Conservation (phyloP, 2,113 vertebrate species). For the Synchiropus splendidus region DNA sequence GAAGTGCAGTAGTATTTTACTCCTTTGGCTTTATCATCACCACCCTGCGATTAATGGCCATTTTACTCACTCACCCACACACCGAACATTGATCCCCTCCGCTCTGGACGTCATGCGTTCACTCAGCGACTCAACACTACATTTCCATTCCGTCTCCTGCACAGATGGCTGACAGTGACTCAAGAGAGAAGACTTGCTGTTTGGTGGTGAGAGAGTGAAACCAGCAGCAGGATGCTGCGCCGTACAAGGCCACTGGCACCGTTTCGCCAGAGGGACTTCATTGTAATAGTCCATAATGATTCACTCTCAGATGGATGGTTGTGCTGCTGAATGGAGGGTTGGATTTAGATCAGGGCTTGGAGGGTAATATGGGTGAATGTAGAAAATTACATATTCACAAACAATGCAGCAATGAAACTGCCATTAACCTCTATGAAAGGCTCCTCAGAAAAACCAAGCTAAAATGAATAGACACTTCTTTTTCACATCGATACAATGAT, state of each 20-base stretch:
- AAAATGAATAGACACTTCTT: too few relatives aligned
- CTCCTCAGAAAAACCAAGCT: too few relatives aligned
- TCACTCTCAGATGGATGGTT: conserved; percentile 18
- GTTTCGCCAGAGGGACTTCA: conserved; percentile 8
- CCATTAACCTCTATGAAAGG: too few relatives aligned
- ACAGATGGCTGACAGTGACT: conserved; percentile 34
- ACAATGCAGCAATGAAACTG: too few relatives aligned
- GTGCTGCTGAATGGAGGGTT: background rate
- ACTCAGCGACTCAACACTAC: conserved; percentile 19
- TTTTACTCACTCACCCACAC: conserved; percentile 51
- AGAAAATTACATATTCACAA: too few relatives aligned
- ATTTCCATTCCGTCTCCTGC: conserved; percentile 17
- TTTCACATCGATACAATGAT: too few relatives aligned
- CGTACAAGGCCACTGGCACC: conserved; percentile 17
- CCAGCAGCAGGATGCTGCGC: conserved; percentile 10
- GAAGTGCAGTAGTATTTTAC: too few relatives aligned
- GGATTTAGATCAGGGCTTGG: background rate
- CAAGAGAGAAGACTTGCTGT: conserved; percentile 18
- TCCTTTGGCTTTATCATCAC: conserved; percentile 21
- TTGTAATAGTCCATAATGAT: conserved; percentile 26
- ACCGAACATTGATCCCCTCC: conserved; percentile 37
- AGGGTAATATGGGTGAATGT: too few relatives aligned
- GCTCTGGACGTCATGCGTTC: conserved; percentile 26
- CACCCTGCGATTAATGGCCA: conserved; percentile 45
- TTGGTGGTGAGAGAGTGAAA: conserved; percentile 11